phyloP scores from a whole-genome alignment of 2,797 vertebrate genomes.

The Pantherophis alleghaniensis region DNA sequence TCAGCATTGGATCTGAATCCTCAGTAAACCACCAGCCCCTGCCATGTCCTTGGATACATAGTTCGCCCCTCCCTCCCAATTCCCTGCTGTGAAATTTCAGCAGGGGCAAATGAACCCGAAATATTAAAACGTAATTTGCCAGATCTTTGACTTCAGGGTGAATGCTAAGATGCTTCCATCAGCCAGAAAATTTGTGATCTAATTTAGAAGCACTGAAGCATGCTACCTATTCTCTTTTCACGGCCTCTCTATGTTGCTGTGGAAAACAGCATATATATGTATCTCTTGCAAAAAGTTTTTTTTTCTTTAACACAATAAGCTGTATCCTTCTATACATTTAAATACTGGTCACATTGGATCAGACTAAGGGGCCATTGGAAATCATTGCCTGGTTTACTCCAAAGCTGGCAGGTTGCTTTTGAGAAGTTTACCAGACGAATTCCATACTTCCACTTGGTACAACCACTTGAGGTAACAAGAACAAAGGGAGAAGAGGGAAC shows the following conservation, averaged over 20 bases:
- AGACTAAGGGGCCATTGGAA: not conserved
- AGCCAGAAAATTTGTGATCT: conserved; percentile 81
- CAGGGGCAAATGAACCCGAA: conserved; percentile 56
- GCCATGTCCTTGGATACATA: conserved; percentile 24
- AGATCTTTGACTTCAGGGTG: conserved; percentile 74
- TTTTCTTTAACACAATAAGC: conserved; percentile 49
- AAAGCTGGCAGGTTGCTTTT: not conserved
- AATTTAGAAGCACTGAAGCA: conserved; percentile 78
- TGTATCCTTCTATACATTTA: conserved; percentile 19
- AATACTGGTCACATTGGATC: too few species aligned
- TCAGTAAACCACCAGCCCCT: conserved; percentile 3
- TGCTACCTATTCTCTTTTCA: conserved; percentile 64
- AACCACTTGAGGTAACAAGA: not conserved
- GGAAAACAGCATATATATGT: conserved; percentile 54
- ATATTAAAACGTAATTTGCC: conserved; percentile 75
- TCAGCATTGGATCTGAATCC: not conserved
- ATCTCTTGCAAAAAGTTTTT: conserved; percentile 30
- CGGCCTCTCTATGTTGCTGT: conserved; percentile 29
- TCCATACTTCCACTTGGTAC: not conserved
- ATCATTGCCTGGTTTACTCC: not conserved
- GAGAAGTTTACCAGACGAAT: not conserved
- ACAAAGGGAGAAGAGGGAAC: not conserved
- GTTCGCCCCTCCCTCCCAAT: not conserved
- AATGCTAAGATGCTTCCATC: conserved; percentile 72
- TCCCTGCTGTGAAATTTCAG: conserved; percentile 48